Evolutionary conservation across 2,113 vertebrate genomes (phyloP), one percentile per base, ranked within the genome.

Genomic region (Platysternon megacephalum): DNA sequence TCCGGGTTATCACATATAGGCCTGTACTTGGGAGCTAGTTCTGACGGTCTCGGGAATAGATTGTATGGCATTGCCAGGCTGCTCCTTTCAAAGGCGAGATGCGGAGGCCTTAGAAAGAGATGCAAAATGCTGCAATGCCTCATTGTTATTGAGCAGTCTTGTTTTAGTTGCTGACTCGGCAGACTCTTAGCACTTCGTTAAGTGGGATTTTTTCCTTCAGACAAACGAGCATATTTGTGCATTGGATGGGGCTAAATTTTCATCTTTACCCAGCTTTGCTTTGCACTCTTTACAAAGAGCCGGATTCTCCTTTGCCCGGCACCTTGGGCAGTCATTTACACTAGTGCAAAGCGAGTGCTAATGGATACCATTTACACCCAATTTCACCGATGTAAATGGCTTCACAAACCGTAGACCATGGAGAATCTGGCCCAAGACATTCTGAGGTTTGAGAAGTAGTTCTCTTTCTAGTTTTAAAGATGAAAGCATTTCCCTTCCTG

Each of bases 31-130:
- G 52, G 84, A 84, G 74, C 48, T 86, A 90, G 0, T 2, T 14
- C 76, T 78, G 65, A 72, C 2, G 32, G 8, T 89, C 78, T 92
- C 79, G 88, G 48, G 42, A 46, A 1, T 13, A 10, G 42, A 4
- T 48, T n/a, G 48, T 4, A 76, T 5, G 55, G 24, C 65, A 91
- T 89, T 84, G 35, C 35, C 44, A 87, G 44, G 80, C 17, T 52
- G 13, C 51, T 88, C 44, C 72, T 93, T 92, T 49, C 3, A 1
- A 85, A 65, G 56, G 53, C 32, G 68, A 80, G n/a, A 58, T 24
- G 13, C 86, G 14, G 74, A 94, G 85, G 16, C 24, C 84, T n/a
- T 2, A 52, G 29, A 58, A 61, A 93, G 85, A 91, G 89, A 80
- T 76, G 26, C 1, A 1, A 39, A 76, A 44, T 53, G 5, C 82